Evolutionary conservation across 2,113 vertebrate species (phyloP).

Genomic region (Acinonyx jubatus): DNA sequence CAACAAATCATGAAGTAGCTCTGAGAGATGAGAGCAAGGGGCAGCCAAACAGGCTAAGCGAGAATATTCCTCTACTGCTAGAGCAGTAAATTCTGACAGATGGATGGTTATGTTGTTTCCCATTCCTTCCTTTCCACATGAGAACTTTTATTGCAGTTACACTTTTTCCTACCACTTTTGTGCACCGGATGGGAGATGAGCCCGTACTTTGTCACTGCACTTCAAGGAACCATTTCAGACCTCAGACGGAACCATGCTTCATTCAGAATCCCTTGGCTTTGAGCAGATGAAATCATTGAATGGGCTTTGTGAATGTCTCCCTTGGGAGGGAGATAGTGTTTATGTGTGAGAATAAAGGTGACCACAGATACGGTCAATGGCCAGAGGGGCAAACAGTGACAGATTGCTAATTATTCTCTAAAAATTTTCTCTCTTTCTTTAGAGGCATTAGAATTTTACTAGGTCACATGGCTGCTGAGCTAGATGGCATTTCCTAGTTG

Average conservation of each 20-base stretch:
- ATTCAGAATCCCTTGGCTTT: not conserved
- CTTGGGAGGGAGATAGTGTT: not conserved
- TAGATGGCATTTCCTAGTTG: not conserved
- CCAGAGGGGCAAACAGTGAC: not conserved
- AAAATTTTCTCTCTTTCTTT: not conserved
- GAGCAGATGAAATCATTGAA: not conserved
- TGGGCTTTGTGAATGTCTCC: not conserved
- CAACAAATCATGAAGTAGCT: not conserved
- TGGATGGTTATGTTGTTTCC: not conserved
- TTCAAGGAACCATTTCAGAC: not conserved
- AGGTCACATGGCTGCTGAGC: not conserved
- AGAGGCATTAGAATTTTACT: not conserved
- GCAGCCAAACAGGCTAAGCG: not conserved
- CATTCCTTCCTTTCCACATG: not conserved
- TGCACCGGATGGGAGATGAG: not conserved
- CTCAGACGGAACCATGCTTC: not conserved
- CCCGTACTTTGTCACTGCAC: not conserved
- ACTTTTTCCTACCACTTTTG: not conserved
- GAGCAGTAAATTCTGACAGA: not conserved
- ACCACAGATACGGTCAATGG: not conserved
- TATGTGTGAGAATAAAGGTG: not conserved
- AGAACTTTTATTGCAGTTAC: not conserved
- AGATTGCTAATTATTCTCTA: not conserved
- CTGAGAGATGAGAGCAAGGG: not conserved
- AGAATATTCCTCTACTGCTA: not conserved